phyloP scores from a whole-genome alignment of 2,113 vertebrate genomes.

The Pollimyrus isidori region DNA sequence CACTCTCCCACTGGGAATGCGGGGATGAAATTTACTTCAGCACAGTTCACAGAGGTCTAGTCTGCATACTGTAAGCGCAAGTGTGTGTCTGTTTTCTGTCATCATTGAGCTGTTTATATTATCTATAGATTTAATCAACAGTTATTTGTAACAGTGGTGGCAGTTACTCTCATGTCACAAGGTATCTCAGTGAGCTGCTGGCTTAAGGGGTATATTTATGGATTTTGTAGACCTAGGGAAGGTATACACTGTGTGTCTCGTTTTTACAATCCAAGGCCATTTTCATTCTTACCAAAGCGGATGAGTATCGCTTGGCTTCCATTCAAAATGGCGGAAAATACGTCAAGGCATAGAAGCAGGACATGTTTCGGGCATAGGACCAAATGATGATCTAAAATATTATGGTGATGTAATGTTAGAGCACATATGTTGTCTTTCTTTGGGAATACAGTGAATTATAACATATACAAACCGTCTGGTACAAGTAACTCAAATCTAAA shows the following conservation, averaged over 20 bases:
- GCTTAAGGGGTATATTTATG: not conserved
- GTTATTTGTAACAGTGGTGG: not conserved
- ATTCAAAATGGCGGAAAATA: not conserved
- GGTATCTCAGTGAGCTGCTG: not conserved
- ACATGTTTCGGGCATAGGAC: not conserved
- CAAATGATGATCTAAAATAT: conserved; percentile 12
- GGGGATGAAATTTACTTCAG: not conserved
- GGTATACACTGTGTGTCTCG: not conserved
- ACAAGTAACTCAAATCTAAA: not conserved
- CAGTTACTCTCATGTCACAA: not conserved
- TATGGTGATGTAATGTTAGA: not conserved
- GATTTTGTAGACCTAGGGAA: not conserved
- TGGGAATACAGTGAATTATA: not conserved
- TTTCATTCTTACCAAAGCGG: not conserved
- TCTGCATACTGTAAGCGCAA: not conserved
- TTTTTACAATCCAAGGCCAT: not conserved
- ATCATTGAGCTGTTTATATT: conserved; percentile 3
- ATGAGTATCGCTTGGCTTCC: not conserved
- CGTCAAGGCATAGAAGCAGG: not conserved
- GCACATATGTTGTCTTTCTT: not conserved
- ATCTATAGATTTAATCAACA: not conserved
- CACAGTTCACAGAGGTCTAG: not conserved
- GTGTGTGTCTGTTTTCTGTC: not conserved
- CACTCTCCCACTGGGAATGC: not conserved
- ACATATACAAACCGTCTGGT: not conserved